These are phyloP conservation scores for Oscheius onirici DNA, from an alignment of 2,888 invertebrate species.

Conservation along the genomic window DNA sequence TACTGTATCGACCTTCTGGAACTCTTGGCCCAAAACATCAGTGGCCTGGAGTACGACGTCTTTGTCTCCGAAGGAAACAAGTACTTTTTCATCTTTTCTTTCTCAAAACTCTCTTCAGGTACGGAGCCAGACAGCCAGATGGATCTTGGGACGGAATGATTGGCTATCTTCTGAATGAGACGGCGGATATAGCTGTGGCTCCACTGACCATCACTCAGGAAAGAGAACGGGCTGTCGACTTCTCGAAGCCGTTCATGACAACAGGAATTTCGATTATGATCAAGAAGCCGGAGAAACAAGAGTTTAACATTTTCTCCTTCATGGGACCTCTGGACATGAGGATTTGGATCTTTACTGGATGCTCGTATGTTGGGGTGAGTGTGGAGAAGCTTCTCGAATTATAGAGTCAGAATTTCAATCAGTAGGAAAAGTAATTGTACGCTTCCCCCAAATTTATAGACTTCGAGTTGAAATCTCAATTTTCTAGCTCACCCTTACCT, in stretches of 20 bases:
- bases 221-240: conserved; percentile 92
- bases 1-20: conserved; percentile 74
- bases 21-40: conserved; percentile 69
- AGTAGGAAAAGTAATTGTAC: background rate
- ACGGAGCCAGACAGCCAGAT: conserved; percentile 55
- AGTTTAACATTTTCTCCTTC: conserved; percentile 95
- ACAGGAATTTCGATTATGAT: conserved; percentile 91
- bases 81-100: too few species aligned
- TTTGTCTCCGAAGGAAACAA: conserved; percentile 70
- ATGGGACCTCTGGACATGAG: conserved; percentile 92
- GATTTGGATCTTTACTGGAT: conserved; percentile 84
- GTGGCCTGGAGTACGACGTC: conserved; percentile 68
- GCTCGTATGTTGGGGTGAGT: conserved; percentile 89
- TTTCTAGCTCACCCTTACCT: too few species aligned
- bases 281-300: conserved; percentile 80
- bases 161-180: conserved; percentile 69
- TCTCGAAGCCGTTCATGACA: conserved; percentile 96
- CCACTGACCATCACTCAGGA: conserved; percentile 90
- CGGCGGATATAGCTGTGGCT: conserved; percentile 93
- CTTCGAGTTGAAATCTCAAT: too few species aligned
- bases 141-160: conserved; percentile 71
- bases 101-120: too few species aligned
- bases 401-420: background rate
- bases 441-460: too few species aligned
- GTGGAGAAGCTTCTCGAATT: too few species aligned